These are phyloP conservation scores for Cyanistes caeruleus DNA, from an alignment of 2,113 vertebrate genomes.

Conservation along the genomic window DNA sequence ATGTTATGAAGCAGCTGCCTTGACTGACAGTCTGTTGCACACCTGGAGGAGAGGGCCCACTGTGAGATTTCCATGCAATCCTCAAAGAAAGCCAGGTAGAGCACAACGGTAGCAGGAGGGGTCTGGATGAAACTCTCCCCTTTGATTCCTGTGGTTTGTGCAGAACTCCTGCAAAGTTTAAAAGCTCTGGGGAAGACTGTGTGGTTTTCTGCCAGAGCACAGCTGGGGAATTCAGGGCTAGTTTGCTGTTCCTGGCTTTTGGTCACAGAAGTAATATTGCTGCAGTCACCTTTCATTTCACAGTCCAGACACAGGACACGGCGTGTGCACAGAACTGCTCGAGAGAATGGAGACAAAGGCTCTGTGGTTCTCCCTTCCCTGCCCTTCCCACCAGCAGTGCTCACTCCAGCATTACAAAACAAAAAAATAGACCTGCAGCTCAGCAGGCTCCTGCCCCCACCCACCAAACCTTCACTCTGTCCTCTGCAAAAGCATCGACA, in stretches of 20 bases:
- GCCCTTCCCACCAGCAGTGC: background rate
- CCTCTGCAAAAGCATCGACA: background rate
- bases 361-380: background rate
- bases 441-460: background rate
- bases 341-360: background rate
- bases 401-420: rapidly evolving
- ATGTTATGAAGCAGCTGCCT: background rate
- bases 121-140: background rate
- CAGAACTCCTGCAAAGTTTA: background rate
- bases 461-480: background rate
- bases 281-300: background rate
- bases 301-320: background rate
- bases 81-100: background rate
- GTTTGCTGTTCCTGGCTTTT: background rate
- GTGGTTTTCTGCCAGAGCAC: background rate
- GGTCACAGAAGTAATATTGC: background rate
- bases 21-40: background rate
- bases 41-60: background rate
- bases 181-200: background rate
- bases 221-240: background rate
- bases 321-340: background rate
- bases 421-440: background rate
- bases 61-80: background rate
- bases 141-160: background rate
- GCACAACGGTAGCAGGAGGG: rapidly evolving